Evolutionary conservation across 2,113 vertebrate species (phyloP).

Genomic region (Prionailurus bengalensis): DNA sequence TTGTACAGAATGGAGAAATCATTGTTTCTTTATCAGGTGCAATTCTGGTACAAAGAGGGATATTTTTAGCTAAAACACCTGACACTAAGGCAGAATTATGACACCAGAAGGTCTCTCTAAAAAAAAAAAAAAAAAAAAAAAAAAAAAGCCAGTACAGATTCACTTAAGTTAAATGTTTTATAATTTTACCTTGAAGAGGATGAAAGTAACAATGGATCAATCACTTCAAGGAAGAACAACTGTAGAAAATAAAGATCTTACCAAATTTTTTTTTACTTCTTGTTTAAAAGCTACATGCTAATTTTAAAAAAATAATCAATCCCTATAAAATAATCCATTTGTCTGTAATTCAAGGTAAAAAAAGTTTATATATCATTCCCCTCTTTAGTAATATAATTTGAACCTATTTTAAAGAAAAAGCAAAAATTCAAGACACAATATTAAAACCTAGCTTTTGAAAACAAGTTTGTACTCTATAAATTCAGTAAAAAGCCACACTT

Average conservation of each 20-base stretch:
- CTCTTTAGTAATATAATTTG: slow-evolving; percentile 19
- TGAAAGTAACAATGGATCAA: not conserved
- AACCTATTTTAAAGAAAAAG: not conserved
- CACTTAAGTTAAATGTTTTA: slow-evolving; percentile 13
- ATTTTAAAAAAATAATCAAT: not conserved
- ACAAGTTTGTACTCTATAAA: slow-evolving; percentile 4
- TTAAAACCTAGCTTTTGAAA: slow-evolving; percentile 21
- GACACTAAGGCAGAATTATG: slow-evolving; percentile 26
- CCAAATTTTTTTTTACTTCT: not conserved
- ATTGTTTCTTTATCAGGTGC: slow-evolving; percentile 36
- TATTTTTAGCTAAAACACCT: slow-evolving; percentile 62
- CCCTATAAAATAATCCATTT: not conserved
- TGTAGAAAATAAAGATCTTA: slow-evolving; percentile 13
- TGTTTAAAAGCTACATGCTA: slow-evolving; percentile 46
- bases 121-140: not conserved
- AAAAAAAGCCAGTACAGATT: not conserved
- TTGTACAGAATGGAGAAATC: not conserved
- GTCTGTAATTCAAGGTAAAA: not conserved
- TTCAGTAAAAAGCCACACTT: slow-evolving; percentile 1
- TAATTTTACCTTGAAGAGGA: slow-evolving; percentile 57
- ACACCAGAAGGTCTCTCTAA: not conserved
- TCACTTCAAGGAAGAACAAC: slow-evolving; percentile 28
- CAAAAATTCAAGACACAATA: slow-evolving; percentile 20
- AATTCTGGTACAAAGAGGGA: not conserved
- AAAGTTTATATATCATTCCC: not conserved